These are phyloP conservation scores for Lasioglossum albipes DNA, from an alignment of 1,140 invertebrate species.

Conservation along the genomic window DNA sequence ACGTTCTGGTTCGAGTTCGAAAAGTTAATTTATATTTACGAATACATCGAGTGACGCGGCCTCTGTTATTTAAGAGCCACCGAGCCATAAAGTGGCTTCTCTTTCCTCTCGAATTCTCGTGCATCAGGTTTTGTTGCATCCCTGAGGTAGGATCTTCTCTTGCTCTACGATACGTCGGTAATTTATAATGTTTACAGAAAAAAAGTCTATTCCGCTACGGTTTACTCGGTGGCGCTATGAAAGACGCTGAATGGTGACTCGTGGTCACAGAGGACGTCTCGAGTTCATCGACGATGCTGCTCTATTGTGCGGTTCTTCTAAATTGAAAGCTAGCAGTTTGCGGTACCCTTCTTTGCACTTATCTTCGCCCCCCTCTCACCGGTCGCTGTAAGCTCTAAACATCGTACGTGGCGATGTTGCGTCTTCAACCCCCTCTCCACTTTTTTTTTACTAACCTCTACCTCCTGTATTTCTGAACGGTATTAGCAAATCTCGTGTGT, in stretches of 20 bases:
- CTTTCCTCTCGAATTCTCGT: no score
- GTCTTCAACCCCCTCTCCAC: not conserved
- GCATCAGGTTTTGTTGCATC: no score
- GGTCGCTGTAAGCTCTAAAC: not conserved
- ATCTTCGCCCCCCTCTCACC: slow-evolving; percentile 1
- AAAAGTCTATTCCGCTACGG: not conserved
- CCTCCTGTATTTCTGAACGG: no score
- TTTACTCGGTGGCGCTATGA: not conserved
- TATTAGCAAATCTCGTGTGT: no score
- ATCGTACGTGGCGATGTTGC: not conserved
- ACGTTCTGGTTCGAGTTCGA: no score
- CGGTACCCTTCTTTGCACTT: slow-evolving; percentile 36
- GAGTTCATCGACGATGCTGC: slow-evolving; percentile 33
- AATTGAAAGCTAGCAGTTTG: slow-evolving; percentile 40
- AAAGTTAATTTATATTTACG: no score
- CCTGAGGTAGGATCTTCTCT: no score
- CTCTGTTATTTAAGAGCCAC: no score
- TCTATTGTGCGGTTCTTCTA: slow-evolving; percentile 43
- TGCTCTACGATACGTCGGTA: no score
- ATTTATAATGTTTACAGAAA: not conserved
- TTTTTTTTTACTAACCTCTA: no score
- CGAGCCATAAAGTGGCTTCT: no score
- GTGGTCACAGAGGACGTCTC: slow-evolving; percentile 22
- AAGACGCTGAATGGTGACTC: slow-evolving; percentile 23
- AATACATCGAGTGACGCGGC: no score